Percentiles rank a stretch among this genome's conserved stretches.
Evolutionary conservation across 2,113 vertebrate genomes (phyloP).

Genomic region (Himantopus leucocephalus): DNA sequence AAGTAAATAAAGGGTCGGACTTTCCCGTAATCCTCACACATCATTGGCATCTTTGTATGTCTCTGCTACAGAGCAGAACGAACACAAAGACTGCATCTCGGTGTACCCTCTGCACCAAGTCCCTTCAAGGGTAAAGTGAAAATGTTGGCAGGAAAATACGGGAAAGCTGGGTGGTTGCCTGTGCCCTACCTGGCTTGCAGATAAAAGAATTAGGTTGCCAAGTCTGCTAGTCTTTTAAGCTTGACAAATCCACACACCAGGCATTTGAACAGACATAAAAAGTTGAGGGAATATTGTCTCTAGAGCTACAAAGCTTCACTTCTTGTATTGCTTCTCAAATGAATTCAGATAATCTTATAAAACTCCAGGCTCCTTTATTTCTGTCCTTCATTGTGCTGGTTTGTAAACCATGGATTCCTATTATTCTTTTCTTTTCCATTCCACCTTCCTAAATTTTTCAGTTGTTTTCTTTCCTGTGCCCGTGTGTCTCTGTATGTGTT

Average conservation of each 20-base stretch:
- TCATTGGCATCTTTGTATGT: neutral
- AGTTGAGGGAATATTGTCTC: neutral
- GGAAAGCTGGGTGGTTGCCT: neutral
- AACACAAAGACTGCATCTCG: slow-evolving; percentile 6
- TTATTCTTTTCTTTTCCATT: neutral
- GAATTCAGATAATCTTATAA: neutral
- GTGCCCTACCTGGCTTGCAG: slow-evolving; percentile 41
- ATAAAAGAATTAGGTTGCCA: slow-evolving; percentile 28
- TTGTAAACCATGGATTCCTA: neutral
- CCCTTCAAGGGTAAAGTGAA: neutral
- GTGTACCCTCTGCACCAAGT: neutral
- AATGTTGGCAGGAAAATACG: neutral
- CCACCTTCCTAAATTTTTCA: neutral
- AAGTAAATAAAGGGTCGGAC: neutral
- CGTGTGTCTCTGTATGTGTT: neutral
- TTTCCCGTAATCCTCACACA: slow-evolving; percentile 15
- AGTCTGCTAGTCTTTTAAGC: neutral
- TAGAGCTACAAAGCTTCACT: neutral
- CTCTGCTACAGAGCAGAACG: neutral
- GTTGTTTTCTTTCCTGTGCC: neutral
- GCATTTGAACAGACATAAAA: neutral
- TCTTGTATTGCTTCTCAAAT: neutral
- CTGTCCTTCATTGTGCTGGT: neutral
- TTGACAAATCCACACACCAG: neutral
- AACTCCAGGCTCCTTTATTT: neutral